These are phyloP conservation scores for Clarias platycephalus DNA, from an alignment of 2,797 vertebrate species.

Conservation along the genomic window DNA sequence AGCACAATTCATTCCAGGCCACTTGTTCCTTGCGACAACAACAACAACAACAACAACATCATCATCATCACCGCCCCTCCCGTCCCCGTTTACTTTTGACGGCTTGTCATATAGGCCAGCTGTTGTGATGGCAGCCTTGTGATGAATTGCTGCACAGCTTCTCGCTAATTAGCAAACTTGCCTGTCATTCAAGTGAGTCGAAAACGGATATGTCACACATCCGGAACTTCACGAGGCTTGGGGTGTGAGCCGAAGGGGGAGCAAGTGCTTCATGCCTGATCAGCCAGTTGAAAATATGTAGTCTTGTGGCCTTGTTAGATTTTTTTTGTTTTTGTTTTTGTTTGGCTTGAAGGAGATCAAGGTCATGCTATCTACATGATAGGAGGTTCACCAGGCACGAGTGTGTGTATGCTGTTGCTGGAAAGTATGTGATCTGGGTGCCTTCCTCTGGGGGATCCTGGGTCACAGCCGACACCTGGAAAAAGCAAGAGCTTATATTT, in stretches of 20 bases:
- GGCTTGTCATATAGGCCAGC: slow-evolving; percentile 53
- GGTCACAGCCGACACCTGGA: slow-evolving; percentile 30
- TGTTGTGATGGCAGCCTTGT: slow-evolving; percentile 52
- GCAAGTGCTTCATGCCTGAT: neutral
- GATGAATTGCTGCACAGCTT: slow-evolving; percentile 54
- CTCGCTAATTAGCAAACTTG: slow-evolving; percentile 58
- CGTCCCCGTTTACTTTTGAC: slow-evolving; percentile 30
- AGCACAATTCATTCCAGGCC: neutral
- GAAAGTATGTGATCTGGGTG: slow-evolving; percentile 10
- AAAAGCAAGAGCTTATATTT: slow-evolving; percentile 9
- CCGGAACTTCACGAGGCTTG: neutral
- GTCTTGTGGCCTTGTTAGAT: slow-evolving; percentile 17
- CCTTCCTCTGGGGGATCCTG: slow-evolving; percentile 29
- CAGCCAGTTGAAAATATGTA: neutral
- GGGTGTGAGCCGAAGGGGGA: slow-evolving; percentile 12
- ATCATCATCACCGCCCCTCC: neutral
- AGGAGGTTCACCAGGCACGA: slow-evolving; percentile 5
- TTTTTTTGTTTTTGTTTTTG: neutral
- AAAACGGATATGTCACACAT: slow-evolving; percentile 50
- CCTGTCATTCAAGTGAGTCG: slow-evolving; percentile 51
- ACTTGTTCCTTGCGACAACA: slow-evolving; percentile 1
- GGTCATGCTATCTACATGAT: slow-evolving; percentile 21
- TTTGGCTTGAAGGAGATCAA: slow-evolving; percentile 27
- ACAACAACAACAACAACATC: neutral
- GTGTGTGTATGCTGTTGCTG: slow-evolving; percentile 22